A percentile compares a stretch with the other conserved stretches of the same genome.
Evolutionary conservation across 2,888 invertebrate species (phyloP).

Genomic region (Cryptosula pallasiana): DNA sequence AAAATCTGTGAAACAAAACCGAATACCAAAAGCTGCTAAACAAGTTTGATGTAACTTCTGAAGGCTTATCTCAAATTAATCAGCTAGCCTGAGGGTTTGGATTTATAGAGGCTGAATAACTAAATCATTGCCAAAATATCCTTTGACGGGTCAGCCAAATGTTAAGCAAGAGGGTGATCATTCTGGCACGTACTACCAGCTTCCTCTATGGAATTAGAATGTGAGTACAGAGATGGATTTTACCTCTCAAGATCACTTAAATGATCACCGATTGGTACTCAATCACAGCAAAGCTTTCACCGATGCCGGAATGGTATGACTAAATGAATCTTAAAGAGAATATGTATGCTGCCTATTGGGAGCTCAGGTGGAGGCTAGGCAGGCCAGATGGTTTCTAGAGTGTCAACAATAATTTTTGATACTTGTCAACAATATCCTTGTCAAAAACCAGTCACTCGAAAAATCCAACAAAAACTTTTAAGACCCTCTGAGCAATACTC

Average conservation of each 20-base stretch:
- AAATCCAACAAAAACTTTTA: background rate
- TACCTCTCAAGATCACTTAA: background rate
- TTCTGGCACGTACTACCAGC: background rate
- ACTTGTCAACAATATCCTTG: background rate
- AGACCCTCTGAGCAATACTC: background rate
- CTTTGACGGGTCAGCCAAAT: background rate
- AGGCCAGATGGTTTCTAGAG: background rate
- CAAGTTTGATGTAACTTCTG: background rate
- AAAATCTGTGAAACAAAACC: background rate
- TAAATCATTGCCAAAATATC: too few relatives aligned
- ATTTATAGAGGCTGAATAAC: too few relatives aligned
- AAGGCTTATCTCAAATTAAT: background rate
- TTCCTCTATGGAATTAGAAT: background rate
- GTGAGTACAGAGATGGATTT: background rate
- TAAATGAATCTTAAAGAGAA: background rate
- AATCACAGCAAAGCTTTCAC: background rate
- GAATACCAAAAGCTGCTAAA: background rate
- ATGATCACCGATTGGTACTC: background rate
- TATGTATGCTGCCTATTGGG: background rate
- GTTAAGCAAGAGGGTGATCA: background rate
- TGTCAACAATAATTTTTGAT: background rate
- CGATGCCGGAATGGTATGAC: background rate
- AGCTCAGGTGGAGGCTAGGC: background rate
- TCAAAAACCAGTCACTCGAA: background rate
- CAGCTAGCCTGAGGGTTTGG: background rate